Conservation (phyloP, 2,888 invertebrate species). For the Acronicta alni region DNA sequence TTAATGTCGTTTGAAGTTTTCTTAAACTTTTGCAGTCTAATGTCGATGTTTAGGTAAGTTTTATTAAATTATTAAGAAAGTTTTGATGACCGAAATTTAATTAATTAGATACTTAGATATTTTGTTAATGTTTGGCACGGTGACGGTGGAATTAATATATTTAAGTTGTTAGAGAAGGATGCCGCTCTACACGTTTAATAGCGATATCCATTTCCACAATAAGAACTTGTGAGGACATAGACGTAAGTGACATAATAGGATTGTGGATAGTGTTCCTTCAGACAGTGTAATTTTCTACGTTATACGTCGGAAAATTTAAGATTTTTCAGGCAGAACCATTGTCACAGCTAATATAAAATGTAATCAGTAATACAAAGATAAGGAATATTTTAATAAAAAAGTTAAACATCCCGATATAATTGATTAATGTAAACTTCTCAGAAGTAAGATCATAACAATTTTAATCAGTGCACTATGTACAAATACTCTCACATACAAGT, state of each 20-base stretch:
- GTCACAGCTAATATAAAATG: background rate
- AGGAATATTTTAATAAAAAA: background rate
- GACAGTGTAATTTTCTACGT: too few relatives aligned
- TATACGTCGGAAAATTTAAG: too few relatives aligned
- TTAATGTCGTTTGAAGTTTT: background rate
- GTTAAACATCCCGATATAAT: constrained; percentile 10
- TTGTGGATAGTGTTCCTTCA: too few relatives aligned
- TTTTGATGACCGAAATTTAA: background rate
- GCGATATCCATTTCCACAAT: too few relatives aligned
- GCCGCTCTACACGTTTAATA: too few relatives aligned
- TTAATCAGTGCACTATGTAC: background rate
- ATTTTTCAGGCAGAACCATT: background rate
- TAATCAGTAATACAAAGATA: background rate
- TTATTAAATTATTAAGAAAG: background rate
- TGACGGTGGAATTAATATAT: too few relatives aligned
- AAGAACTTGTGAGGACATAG: too few relatives aligned
- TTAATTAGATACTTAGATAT: background rate
- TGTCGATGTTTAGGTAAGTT: background rate
- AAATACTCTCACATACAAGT: background rate
- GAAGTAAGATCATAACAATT: constrained; percentile 18
- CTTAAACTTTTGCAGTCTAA: too few relatives aligned
- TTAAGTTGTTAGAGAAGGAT: too few relatives aligned
- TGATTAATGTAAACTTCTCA: constrained; percentile 19
- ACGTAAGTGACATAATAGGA: too few relatives aligned
- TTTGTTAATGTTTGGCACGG: background rate